phyloP scores from a whole-genome alignment of 2,797 vertebrate genomes.

The Decapterus maruadsi region DNA sequence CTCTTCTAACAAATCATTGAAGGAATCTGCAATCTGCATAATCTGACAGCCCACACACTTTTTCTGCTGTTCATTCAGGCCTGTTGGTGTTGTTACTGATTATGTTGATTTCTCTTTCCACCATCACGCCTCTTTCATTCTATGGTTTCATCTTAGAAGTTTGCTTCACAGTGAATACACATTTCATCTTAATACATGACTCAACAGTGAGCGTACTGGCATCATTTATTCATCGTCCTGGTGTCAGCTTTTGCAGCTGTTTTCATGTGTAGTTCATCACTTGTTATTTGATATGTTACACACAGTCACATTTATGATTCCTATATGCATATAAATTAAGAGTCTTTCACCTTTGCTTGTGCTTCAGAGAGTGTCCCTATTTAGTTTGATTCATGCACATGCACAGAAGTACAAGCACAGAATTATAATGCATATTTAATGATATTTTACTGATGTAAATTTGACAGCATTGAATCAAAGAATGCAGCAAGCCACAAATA shows the following conservation, averaged over 20 bases:
- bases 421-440: too few relatives aligned
- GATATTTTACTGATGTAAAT: too few relatives aligned
- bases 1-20: neutral
- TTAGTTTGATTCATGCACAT: too few relatives aligned
- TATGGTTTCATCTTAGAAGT: neutral
- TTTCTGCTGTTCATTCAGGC: neutral
- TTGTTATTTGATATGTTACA: too few relatives aligned
- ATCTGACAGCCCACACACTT: neutral
- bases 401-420: too few relatives aligned
- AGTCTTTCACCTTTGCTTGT: too few relatives aligned
- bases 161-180: neutral
- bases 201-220: neutral
- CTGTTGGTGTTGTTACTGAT: neutral
- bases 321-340: too few relatives aligned
- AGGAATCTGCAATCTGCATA: slow-evolving; percentile 3
- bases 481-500: neutral
- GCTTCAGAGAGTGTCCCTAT: too few relatives aligned
- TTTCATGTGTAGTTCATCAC: too few relatives aligned
- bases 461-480: neutral
- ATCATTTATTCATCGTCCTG: too few relatives aligned
- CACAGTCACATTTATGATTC: too few relatives aligned
- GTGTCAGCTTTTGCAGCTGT: too few relatives aligned
- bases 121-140: neutral
- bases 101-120: neutral
- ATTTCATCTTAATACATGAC: slow-evolving; percentile 16